Percentiles rank a stretch among this genome's conserved stretches.
phyloP scores from a whole-genome alignment of 1,140 invertebrate species.

The Apis florea region DNA sequence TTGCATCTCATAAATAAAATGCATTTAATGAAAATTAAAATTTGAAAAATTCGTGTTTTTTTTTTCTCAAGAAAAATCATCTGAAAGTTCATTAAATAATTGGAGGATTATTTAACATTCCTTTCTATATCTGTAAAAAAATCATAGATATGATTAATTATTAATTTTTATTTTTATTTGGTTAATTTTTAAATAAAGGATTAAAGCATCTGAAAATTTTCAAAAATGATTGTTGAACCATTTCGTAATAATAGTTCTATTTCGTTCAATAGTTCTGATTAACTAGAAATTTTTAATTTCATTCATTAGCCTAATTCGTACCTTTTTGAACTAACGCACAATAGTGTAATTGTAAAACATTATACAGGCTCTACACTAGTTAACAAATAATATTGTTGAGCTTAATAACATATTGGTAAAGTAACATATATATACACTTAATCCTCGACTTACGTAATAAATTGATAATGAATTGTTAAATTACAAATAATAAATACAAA shows the following conservation, averaged over 20 bases:
- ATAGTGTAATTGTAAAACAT: constrained; percentile 14
- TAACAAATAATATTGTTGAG: constrained; percentile 17
- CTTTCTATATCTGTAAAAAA: background rate
- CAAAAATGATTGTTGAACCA: background rate
- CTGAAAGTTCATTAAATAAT: background rate
- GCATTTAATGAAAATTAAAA: background rate
- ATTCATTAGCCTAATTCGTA: background rate
- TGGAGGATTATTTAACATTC: background rate
- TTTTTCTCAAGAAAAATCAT: background rate
- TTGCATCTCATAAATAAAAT: background rate
- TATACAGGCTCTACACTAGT: constrained; percentile 2
- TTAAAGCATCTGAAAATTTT: background rate
- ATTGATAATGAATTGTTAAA: background rate
- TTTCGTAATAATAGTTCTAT: background rate
- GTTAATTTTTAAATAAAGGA: background rate
- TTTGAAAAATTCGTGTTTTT: background rate
- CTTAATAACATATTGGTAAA: background rate
- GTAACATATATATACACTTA: constrained; percentile 9
- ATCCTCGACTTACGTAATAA: background rate
- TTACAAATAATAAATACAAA: background rate
- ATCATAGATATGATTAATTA: too few relatives aligned
- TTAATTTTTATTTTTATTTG: too few relatives aligned
- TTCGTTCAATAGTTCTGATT: constrained; percentile 20
- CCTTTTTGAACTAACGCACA: constrained; percentile 10
- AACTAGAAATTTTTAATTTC: constrained; percentile 18